Percentiles rank a stretch among this genome's conserved stretches.
phyloP scores from a whole-genome alignment of 2,888 invertebrate species.

The Lordiphosa andalusiaca region DNA sequence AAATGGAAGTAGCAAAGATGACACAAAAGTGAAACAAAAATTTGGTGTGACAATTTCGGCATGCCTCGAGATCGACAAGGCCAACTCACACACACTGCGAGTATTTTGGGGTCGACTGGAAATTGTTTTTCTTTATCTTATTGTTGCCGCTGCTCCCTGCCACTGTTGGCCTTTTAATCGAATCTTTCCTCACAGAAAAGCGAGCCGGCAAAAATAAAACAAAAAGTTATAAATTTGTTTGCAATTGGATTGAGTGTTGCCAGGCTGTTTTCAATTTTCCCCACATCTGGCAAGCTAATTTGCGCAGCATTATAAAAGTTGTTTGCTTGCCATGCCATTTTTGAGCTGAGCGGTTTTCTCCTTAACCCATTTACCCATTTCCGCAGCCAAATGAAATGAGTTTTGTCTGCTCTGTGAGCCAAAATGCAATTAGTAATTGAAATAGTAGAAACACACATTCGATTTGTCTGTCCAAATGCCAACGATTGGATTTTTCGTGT shows the following conservation, averaged over 20 bases:
- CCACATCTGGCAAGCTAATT: slow-evolving; percentile 54
- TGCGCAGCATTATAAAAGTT: slow-evolving; percentile 49
- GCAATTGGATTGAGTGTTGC: slow-evolving; percentile 29
- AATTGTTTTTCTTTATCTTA: slow-evolving; percentile 56
- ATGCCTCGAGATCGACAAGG: slow-evolving; percentile 59
- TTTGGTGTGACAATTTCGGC: slow-evolving; percentile 69
- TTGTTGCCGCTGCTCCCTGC: slow-evolving; percentile 31
- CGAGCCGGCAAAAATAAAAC: slow-evolving; percentile 44
- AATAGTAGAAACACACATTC: slow-evolving; percentile 28
- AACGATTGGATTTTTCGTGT: slow-evolving; percentile 12
- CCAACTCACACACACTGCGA: slow-evolving; percentile 21
- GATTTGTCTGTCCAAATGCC: slow-evolving; percentile 9
- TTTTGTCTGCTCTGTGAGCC: slow-evolving; percentile 22
- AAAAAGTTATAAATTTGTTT: slow-evolving; percentile 64
- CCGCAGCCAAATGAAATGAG: slow-evolving; percentile 32
- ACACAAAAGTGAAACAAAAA: slow-evolving; percentile 59
- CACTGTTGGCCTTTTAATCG: slow-evolving; percentile 71
- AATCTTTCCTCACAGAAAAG: slow-evolving; percentile 57
- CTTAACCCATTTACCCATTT: slow-evolving; percentile 18
- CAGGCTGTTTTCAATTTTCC: slow-evolving; percentile 4
- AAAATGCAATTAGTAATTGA: slow-evolving; percentile 26
- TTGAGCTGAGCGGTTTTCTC: slow-evolving; percentile 6
- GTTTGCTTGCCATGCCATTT: slow-evolving; percentile 19
- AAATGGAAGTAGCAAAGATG: slow-evolving; percentile 40
- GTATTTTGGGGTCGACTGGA: slow-evolving; percentile 37